Percentiles rank a stretch among this genome's conserved stretches.
Evolutionary conservation across 2,113 vertebrate species (phyloP).

Genomic region (Corythornis madagascariensis): DNA sequence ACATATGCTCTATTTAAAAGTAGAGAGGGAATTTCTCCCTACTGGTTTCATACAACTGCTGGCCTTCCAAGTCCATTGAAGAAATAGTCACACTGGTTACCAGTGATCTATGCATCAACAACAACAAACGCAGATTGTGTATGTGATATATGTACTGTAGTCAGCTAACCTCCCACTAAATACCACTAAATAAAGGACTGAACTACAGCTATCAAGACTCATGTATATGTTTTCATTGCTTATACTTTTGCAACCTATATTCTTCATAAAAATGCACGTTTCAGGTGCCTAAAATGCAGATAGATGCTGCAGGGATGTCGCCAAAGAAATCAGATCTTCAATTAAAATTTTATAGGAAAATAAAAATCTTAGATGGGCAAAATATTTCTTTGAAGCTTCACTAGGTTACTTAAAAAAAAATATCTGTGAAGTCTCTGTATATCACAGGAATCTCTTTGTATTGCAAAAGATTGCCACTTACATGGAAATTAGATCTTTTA

Average conservation of each 20-base stretch:
- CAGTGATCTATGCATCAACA: neutral
- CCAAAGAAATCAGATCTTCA: neutral
- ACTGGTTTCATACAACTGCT: neutral
- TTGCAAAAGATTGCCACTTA: slow-evolving; percentile 32
- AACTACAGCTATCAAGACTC: neutral
- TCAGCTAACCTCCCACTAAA: neutral
- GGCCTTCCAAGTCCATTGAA: neutral
- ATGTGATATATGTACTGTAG: neutral
- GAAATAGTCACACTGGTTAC: neutral
- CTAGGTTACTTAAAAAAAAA: neutral
- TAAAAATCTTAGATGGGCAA: neutral
- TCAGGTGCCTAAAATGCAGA: neutral
- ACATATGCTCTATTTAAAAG: neutral
- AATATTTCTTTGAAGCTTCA: slow-evolving; percentile 15
- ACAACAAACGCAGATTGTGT: neutral
- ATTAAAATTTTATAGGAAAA: slow-evolving; percentile 28
- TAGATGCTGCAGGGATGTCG: accelerated
- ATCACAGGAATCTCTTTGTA: slow-evolving; percentile 21
- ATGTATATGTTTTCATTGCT: neutral
- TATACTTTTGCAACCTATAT: neutral
- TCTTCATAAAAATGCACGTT: neutral
- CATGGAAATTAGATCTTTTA: slow-evolving; percentile 15
- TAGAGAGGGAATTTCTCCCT: neutral
- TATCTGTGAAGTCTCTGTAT: neutral
- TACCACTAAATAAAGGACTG: neutral